Base-by-base conservation (phyloP, 2,888 invertebrate species). In the Chloroclysta siterata region DNA sequence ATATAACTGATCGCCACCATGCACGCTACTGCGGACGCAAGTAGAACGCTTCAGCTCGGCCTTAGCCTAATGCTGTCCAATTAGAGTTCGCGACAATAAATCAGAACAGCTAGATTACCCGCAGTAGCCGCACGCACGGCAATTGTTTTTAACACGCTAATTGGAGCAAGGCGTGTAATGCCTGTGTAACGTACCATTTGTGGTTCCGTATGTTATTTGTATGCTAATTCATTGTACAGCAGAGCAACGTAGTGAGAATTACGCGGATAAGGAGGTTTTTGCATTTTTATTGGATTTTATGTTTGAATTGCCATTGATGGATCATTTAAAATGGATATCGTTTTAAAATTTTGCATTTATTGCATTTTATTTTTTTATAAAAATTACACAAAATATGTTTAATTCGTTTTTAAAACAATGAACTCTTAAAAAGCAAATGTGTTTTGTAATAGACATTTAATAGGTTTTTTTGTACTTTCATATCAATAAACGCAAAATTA, bases 101-200 rank as follows among this genome's bases (percentile, higher is more conserved):
- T 76, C 79, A 77, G 73, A 78, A 72, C 70, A 70, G 72, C 41
- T 15, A 64, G 64, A 58, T 63, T 64, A 63, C 50, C 22, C 47
- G 17, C 42, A 29, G 50, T 56, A n/a, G 44, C 44, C 73, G 69
- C 63, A 63, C 67, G 61, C 67, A 65, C 59, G 41, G 68, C 72
- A 78, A 79, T 79, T 79, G 74, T 78, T 78, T 75, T 68, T 63
- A 73, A 72, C 78, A 79, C 79, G 77, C 75, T 76, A 78, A 78
- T 80, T 78, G 66, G 69, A 65, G 60, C 65, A 55, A 66, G 71
- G 51, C 60, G 51, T 53, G 66, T 67, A 69, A 71, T 72, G 70
- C 61, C 39, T 63, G 55, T 57, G 51, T 47, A 62, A 60, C 59
- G 59, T 65, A 63, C 65, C 53, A 69, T 69, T 71, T 66, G 54